Conservation (phyloP, 2,888 invertebrate genomes). For the Acleris emargana region DNA sequence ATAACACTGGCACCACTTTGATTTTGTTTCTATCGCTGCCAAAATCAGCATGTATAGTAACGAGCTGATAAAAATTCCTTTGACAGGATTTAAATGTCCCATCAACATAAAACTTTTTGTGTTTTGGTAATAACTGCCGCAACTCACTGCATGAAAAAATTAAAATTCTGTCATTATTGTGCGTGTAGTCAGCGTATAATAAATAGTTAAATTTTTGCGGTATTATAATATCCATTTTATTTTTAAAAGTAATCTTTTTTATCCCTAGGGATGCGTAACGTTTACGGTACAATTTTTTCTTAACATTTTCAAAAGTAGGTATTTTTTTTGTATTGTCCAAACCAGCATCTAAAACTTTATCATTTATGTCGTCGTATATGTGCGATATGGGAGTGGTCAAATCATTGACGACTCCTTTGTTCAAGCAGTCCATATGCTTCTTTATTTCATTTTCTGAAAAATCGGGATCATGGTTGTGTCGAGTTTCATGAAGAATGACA, state of each 20-base stretch:
- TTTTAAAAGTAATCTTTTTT: too few relatives aligned
- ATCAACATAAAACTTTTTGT: not conserved
- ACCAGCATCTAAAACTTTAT: too few relatives aligned
- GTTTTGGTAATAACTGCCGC: not conserved
- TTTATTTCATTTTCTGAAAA: slow-evolving; percentile 25
- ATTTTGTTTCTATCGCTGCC: slow-evolving; percentile 15
- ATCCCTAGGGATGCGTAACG: too few relatives aligned
- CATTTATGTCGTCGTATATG: too few relatives aligned
- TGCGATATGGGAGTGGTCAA: slow-evolving; percentile 19
- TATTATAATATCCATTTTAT: too few relatives aligned
- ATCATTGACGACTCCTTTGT: slow-evolving; percentile 11
- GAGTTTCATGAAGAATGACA: not conserved
- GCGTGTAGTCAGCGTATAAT: too few relatives aligned
- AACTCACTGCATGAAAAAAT: not conserved
- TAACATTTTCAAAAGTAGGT: too few relatives aligned
- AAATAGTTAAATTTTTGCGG: too few relatives aligned
- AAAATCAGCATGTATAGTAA: slow-evolving; percentile 8
- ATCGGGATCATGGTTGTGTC: slow-evolving; percentile 14
- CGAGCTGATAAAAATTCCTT: slow-evolving; percentile 14
- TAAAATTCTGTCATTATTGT: not conserved
- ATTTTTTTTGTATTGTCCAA: too few relatives aligned
- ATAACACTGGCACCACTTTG: slow-evolving; percentile 11
- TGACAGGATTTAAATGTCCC: not conserved
- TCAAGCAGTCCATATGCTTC: slow-evolving; percentile 24
- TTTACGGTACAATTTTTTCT: slow-evolving; percentile 5